phyloP scores from a whole-genome alignment of 64 coral and sea anemone genomes.

The Montipora foliosa region DNA sequence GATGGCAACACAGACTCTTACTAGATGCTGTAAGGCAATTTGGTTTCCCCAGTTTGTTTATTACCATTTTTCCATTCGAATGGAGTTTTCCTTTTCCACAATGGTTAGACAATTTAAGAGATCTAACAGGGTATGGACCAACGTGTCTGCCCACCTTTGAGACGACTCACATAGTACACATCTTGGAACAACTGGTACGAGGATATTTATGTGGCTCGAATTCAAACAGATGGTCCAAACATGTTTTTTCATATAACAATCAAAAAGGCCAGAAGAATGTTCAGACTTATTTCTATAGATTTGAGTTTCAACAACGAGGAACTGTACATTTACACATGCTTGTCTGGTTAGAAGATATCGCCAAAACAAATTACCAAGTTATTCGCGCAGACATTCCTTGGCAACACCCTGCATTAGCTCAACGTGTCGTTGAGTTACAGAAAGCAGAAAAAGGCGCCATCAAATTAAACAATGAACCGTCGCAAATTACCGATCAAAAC shows the following conservation, averaged over 20 bases:
- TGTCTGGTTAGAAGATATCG: constrained; percentile 67
- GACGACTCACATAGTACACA: constrained; percentile 53
- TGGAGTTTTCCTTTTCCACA: constrained; percentile 7
- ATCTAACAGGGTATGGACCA: not conserved
- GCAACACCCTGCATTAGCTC: not conserved
- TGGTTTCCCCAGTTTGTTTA: constrained; percentile 10
- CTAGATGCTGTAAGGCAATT: constrained; percentile 50
- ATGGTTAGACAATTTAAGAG: not conserved
- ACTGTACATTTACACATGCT: constrained; percentile 68
- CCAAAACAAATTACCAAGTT: not conserved
- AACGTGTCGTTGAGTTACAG: constrained; percentile 40
- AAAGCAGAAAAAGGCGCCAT: not conserved
- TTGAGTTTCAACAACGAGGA: constrained; percentile 71
- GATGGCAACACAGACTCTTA: constrained; percentile 34
- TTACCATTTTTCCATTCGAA: not conserved
- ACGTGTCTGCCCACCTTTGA: constrained; percentile 29
- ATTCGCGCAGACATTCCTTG: constrained; percentile 40
- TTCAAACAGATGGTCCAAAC: constrained; percentile 37
- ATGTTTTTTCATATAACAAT: constrained; percentile 32
- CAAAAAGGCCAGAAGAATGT: not conserved
- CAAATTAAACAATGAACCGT: not conserved
- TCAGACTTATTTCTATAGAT: constrained; percentile 51
- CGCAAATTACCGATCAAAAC: not conserved
- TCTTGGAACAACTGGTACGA: constrained; percentile 56
- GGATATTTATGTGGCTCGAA: constrained; percentile 64